These are phyloP conservation scores for Cyclophora albipunctata DNA, from an alignment of 2,888 invertebrate genomes.

Conservation along the genomic window DNA sequence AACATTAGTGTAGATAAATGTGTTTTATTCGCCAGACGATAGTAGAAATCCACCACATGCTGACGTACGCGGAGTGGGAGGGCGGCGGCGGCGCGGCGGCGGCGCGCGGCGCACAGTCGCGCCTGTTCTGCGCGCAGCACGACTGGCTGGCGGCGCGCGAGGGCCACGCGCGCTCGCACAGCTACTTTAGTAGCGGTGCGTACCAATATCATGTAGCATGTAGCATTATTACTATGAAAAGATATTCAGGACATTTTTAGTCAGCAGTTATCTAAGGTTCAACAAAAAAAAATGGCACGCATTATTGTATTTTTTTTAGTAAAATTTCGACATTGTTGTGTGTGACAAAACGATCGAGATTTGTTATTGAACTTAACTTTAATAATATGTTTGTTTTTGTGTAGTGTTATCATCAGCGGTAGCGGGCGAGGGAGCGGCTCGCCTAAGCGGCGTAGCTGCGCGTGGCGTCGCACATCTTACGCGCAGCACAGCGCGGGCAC, in stretches of 20 bases:
- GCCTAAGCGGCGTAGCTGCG: conserved; percentile 62
- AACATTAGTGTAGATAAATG: too few species aligned
- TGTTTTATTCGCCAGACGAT: conserved; percentile 43
- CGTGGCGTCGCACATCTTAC: conserved; percentile 71
- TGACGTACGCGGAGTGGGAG: conserved; percentile 64
- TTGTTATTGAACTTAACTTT: too few species aligned
- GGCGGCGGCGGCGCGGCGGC: conserved; percentile 43
- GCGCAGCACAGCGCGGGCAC: conserved; percentile 31
- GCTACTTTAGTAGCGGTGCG: conserved; percentile 52
- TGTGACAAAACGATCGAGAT: too few species aligned
- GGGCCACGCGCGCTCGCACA: conserved; percentile 30
- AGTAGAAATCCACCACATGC: conserved; percentile 73
- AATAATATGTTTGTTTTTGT: too few species aligned
- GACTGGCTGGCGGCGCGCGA: conserved; percentile 58
- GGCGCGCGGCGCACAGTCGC: conserved; percentile 68
- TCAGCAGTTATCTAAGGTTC: too few species aligned
- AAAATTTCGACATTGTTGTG: too few species aligned
- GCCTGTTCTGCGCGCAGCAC: conserved; percentile 71
- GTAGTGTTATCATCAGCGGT: conserved; percentile 53
- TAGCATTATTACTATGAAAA: too few species aligned
- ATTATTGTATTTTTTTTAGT: too few species aligned
- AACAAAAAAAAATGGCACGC: too few species aligned
- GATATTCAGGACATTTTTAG: background rate
- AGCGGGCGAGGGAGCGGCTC: conserved; percentile 58
- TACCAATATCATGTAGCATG: background rate